Evolutionary conservation across 1,140 invertebrate species (phyloP).

Genomic region (Adoxophyes honmai): DNA sequence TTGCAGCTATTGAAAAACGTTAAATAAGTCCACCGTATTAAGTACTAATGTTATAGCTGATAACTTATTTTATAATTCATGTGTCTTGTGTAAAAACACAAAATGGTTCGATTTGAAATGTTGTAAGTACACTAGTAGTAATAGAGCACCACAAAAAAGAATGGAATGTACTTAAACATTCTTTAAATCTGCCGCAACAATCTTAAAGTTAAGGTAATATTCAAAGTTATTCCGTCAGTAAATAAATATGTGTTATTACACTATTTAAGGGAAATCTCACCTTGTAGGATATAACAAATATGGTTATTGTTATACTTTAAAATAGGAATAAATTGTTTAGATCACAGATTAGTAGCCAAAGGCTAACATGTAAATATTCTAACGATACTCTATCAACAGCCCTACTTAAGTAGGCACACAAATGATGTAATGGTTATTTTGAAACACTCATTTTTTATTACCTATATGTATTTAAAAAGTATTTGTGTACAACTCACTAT

Average conservation of each 20-base stretch:
- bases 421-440: neutral
- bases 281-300: constrained; percentile 18
- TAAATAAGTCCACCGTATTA: neutral
- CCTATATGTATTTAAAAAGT: too few species aligned
- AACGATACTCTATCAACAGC: neutral
- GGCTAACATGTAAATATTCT: constrained; percentile 15
- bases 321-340: constrained; percentile 32
- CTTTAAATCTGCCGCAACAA: neutral
- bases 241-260: constrained; percentile 25
- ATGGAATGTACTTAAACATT: neutral
- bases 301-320: constrained; percentile 34
- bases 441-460: neutral
- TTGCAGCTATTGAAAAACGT: neutral
- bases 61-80: neutral
- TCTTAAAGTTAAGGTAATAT: constrained; percentile 7
- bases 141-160: too few species aligned
- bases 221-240: constrained; percentile 26
- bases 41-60: neutral
- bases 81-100: neutral
- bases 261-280: constrained; percentile 18
- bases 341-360: constrained; percentile 22
- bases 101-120: too few species aligned
- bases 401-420: neutral
- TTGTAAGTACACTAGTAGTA: too few species aligned
- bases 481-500: neutral